phyloP scores from a whole-genome alignment of 2,113 vertebrate genomes.

The Lagopus leucura region DNA sequence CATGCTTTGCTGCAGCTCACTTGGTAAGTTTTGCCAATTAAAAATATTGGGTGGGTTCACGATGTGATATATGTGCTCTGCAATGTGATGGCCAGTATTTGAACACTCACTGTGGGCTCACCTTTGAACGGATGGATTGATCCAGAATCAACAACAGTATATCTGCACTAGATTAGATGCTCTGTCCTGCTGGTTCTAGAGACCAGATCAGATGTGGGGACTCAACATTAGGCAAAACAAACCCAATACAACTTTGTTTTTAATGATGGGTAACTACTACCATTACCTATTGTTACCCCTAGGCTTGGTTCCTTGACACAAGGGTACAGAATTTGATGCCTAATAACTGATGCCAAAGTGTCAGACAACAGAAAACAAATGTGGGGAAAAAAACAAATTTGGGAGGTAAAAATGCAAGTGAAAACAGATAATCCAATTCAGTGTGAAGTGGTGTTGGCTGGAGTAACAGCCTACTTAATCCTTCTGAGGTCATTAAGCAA shows the following conservation, averaged over 20 bases:
- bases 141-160: too few relatives aligned
- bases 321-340: not conserved
- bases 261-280: not conserved
- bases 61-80: not conserved
- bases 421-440: not conserved
- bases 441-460: not conserved
- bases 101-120: not conserved
- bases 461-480: not conserved
- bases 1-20: not conserved
- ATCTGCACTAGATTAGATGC: rapidly evolving
- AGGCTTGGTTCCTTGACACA: not conserved
- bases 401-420: not conserved
- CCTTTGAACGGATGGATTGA: rapidly evolving
- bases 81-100: rapidly evolving
- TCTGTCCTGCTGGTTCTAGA: not conserved
- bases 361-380: not conserved
- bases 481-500: not conserved
- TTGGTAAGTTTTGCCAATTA: not conserved
- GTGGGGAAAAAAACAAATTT: not conserved
- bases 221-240: not conserved
- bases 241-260: too few relatives aligned
- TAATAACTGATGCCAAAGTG: not conserved
- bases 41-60: too few relatives aligned
- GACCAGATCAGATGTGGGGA: not conserved
- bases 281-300: not conserved